Evolutionary conservation across 2,797 vertebrate genomes (phyloP), one percentile per base, ranked within the genome.

Genomic region (Tiaroga cobitis): DNA sequence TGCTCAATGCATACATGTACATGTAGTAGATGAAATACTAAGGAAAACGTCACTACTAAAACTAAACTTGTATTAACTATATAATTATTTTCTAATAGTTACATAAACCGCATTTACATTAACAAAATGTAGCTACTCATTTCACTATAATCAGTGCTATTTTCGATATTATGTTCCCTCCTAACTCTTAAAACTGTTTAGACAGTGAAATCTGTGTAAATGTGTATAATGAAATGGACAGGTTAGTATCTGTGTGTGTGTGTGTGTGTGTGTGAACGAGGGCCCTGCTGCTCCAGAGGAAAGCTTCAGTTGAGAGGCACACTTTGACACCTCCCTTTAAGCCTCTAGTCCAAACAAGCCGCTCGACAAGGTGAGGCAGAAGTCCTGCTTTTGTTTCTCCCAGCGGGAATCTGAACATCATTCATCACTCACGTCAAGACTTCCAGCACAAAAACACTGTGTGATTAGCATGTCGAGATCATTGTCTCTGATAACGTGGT

Each of bases 321-420:
- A 90, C 92, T 93, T 86, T 87, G 91, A 91, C 90, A 89, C 90
- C 91, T 93, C 91, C 88, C 89, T 91, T 84, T 83, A 81, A 87
- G 89, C 81, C 82, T 87, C 88, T 86, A 84, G 82, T 90, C 86
- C 87, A 91, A 93, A 93, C 85, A 90, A 86, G 89, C 72, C 86
- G 74, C 65, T 32, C 68, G 65, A 82, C 85, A 85, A 87, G 79
- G 74, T 51, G 84, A 88, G 86, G 78, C 81, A 86, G 89, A 89
- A 87, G 79, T 82, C 32, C 32, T 74, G 74, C 80, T 87, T 90
- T 93, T 93, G 92, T 94, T 91, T 89, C 87, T 85, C 92, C 86
- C 93, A 90, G 92, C 87, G 90, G 92, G 93, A 93, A 78, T 73
- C 81, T 91, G 91, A 85, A 87, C 86, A 87, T 91, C 90, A 88